Evolutionary conservation across 2,113 vertebrate genomes (phyloP).

Genomic region (Marcusenius ussheri): DNA sequence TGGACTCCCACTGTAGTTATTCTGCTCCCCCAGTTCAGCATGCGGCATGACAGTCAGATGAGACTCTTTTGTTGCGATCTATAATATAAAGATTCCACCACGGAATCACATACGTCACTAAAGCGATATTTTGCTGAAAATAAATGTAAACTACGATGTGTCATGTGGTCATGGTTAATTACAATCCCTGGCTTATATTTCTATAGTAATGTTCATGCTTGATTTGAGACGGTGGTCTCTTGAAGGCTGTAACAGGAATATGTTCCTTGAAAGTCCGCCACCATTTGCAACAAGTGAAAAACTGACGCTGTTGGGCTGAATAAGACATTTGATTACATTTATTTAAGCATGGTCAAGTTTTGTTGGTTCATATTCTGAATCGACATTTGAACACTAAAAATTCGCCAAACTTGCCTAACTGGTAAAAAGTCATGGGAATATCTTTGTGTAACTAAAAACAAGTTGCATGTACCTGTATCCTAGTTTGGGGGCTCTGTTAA

Average conservation of each 20-base stretch:
- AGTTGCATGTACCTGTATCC: background rate
- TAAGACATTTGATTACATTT: background rate
- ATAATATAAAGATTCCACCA: constrained; percentile 1
- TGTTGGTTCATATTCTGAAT: background rate
- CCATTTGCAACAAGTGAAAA: constrained; percentile 7
- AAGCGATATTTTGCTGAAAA: background rate
- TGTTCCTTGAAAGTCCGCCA: background rate
- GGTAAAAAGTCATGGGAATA: background rate
- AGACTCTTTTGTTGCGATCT: background rate
- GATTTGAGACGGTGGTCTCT: background rate
- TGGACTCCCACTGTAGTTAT: background rate
- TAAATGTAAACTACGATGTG: background rate
- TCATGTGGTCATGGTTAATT: background rate
- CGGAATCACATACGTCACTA: background rate
- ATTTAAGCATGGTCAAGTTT: background rate
- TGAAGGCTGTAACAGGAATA: background rate
- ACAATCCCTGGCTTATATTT: background rate
- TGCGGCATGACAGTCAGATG: background rate
- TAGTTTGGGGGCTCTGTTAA: background rate
- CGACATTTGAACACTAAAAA: background rate
- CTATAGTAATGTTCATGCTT: background rate
- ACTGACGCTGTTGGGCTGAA: background rate
- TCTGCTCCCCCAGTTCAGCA: background rate
- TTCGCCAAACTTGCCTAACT: background rate
- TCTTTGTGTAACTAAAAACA: background rate